phyloP scores from a whole-genome alignment of 2,113 vertebrate genomes.

The Dromaius novaehollandiae region DNA sequence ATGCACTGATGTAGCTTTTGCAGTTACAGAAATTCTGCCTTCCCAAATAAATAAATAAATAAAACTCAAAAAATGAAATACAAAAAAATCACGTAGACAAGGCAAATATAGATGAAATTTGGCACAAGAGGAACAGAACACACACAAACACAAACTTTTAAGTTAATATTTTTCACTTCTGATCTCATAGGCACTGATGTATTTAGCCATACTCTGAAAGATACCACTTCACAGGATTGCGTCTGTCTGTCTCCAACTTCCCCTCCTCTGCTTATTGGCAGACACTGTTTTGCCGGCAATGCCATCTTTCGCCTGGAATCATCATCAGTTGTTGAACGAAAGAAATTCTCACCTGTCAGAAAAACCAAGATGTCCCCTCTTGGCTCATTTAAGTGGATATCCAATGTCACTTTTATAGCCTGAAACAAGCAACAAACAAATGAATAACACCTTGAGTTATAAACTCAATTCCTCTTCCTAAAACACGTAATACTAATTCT shows the following conservation, averaged over 20 bases:
- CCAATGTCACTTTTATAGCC: conserved; percentile 90
- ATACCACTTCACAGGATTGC: neutral
- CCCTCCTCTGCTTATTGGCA: neutral
- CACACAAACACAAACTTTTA: neutral
- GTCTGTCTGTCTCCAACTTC: neutral
- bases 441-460: neutral
- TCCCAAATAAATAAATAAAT: neutral
- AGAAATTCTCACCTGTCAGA: conserved; percentile 84
- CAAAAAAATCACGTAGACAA: fast-evolving
- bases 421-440: conserved; percentile 65
- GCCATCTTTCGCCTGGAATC: neutral
- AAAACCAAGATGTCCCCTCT: conserved; percentile 96
- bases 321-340: neutral
- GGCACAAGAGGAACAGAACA: neutral
- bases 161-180: neutral
- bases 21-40: neutral
- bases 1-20: fast-evolving
- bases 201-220: neutral
- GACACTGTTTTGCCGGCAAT: neutral
- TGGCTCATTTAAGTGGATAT: conserved; percentile 89
- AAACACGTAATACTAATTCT: fast-evolving
- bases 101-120: neutral
- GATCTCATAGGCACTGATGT: neutral
- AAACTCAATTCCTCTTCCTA: neutral
- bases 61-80: too few relatives aligned